These are phyloP conservation scores for Alces alces DNA, from an alignment of 2,113 vertebrate species.

Conservation along the genomic window DNA sequence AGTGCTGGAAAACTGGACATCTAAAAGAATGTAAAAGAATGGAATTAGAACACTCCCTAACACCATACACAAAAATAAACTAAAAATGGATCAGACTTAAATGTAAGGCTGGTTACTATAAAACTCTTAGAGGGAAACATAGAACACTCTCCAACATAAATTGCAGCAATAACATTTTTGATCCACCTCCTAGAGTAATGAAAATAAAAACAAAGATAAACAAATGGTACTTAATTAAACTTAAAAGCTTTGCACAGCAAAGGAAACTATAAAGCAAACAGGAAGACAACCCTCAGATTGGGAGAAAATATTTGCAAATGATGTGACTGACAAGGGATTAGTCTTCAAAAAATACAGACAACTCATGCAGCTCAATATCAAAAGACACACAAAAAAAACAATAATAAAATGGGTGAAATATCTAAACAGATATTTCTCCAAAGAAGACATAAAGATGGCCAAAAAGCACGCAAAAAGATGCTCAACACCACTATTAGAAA, in stretches of 20 bases:
- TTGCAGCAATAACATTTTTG: background rate
- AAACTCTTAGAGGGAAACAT: background rate
- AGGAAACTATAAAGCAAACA: background rate
- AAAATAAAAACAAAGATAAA: background rate
- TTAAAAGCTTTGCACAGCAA: background rate
- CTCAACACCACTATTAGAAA: background rate
- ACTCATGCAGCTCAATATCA: background rate
- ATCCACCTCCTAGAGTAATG: background rate
- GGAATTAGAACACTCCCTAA: background rate
- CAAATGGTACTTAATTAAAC: background rate
- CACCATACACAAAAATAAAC: background rate
- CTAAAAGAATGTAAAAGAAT: background rate
- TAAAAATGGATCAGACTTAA: background rate
- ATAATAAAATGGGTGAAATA: background rate
- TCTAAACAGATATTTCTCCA: background rate
- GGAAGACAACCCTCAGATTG: background rate
- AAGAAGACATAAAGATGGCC: background rate
- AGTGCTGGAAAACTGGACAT: background rate
- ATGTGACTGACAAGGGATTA: background rate
- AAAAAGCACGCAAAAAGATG: background rate
- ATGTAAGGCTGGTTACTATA: background rate
- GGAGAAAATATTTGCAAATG: background rate
- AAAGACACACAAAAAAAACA: background rate
- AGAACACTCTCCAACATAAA: background rate
- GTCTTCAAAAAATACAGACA: background rate